Base-by-base conservation (phyloP, 1,140 invertebrate genomes). In the Bombus polaris region DNA sequence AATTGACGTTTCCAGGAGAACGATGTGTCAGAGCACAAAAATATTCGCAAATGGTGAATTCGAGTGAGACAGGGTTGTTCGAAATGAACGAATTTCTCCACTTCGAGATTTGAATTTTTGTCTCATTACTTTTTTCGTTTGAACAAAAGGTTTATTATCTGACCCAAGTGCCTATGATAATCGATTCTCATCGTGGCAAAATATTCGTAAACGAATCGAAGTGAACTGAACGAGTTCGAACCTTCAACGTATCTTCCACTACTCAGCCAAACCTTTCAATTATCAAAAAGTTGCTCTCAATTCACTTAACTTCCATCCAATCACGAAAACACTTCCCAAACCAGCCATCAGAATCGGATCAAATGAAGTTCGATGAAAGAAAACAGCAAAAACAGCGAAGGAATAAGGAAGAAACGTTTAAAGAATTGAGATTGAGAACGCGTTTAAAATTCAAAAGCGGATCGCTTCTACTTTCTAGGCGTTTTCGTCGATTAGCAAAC, bases 1-100 rank as follows among this genome's bases (percentile, higher is more conserved):
- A 70, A 91, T 88, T 86, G 37, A 81, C 32, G 47, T 53, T 47
- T 10, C 35, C 13, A 5, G 39, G 28, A n/a, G n/a, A n/a, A 28
- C 42, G n/a, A 32, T 3, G 3, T 1, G 25, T 70, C 47, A 53
- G 18, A 22, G 18, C 18, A 53, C 18, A n/a, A n/a, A n/a, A n/a
- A 62, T 62, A 62, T 62, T 13, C 10, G 18, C 18, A 53, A 53
- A 53, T 22, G 18, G 5, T 0, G 47, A 53, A 53, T 53, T 53
- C 47, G 10, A 12, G 25, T 0, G 59, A 28, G 59, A 12, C 9
- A 59, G 10, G 57, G 0, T 9, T 10, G 57, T 6, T 47, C 47
- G 15, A 47, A 47, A 47, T 0, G 15, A 3, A 6, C 47, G 5
- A 47, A 47, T 47, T 18, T 18, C 15, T 47, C 15, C 0, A 18